phyloP scores from a whole-genome alignment of 1,140 invertebrate species.

The Pomacea maculata region DNA sequence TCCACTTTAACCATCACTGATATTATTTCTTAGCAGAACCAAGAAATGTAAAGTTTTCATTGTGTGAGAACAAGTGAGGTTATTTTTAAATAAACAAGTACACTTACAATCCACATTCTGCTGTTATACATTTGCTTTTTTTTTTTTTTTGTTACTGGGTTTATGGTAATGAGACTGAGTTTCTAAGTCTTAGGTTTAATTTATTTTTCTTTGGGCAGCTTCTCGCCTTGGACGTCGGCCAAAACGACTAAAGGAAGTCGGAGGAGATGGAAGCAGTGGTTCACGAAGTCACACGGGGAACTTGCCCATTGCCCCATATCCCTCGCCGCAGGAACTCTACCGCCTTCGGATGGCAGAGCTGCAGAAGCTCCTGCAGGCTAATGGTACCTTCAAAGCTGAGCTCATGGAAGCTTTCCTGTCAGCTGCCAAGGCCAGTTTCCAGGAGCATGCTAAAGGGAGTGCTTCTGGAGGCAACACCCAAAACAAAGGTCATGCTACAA shows the following conservation, averaged over 20 bases:
- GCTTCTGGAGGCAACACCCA: background rate
- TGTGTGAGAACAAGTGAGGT: too few species aligned
- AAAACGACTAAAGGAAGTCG: conserved; percentile 62
- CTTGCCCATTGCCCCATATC: conserved; percentile 59
- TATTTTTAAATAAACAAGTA: too few species aligned
- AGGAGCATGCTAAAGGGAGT: conserved; percentile 48
- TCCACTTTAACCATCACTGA: too few species aligned
- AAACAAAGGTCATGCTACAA: conserved; percentile 4
- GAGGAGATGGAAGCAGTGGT: conserved; percentile 32
- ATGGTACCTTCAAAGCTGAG: conserved; percentile 57
- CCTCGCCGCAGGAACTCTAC: conserved; percentile 48
- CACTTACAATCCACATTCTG: background rate
- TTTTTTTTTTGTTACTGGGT: background rate
- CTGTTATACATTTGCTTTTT: background rate
- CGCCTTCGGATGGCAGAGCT: conserved; percentile 59
- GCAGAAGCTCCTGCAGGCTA: conserved; percentile 55
- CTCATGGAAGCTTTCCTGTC: conserved; percentile 58
- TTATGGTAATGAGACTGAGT: background rate
- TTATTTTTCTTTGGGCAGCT: conserved; percentile 47
- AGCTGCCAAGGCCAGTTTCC: conserved; percentile 56
- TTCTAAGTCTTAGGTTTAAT: background rate
- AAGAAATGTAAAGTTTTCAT: too few species aligned
- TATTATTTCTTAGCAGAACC: too few species aligned
- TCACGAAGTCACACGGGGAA: conserved; percentile 38
- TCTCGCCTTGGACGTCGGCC: conserved; percentile 65